A percentile compares a stretch with the other conserved stretches of the same genome.
These are phyloP conservation scores for Myzus persicae DNA, from an alignment of 1,140 invertebrate genomes.

Conservation along the genomic window DNA sequence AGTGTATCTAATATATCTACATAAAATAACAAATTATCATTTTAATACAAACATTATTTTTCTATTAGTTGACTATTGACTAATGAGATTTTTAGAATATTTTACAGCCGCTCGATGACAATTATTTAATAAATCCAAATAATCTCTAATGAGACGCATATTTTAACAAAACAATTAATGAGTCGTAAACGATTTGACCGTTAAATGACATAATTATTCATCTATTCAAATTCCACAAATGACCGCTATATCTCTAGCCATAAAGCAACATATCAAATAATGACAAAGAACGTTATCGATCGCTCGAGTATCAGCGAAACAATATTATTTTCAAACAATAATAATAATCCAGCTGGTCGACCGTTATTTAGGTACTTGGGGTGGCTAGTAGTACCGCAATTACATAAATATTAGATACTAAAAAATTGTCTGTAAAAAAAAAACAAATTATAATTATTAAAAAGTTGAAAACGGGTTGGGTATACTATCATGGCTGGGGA, in stretches of 20 bases:
- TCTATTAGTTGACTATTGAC: background rate
- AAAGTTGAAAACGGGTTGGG: background rate
- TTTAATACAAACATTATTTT: background rate
- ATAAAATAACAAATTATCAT: background rate
- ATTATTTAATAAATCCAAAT: background rate
- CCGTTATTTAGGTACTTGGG: background rate
- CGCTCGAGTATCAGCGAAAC: background rate
- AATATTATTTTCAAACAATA: background rate
- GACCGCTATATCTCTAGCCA: too few relatives aligned
- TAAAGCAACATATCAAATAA: too few relatives aligned
- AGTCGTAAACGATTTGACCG: background rate
- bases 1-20: background rate
- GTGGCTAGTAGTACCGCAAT: background rate
- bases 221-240: background rate
- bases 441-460: background rate
- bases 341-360: background rate
- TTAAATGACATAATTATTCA: background rate
- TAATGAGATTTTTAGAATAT: too few relatives aligned
- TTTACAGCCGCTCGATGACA: background rate
- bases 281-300: background rate
- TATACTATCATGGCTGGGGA: fast-evolving
- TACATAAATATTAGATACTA: background rate
- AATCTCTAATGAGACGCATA: background rate
- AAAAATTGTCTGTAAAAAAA: background rate
- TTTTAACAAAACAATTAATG: background rate